Evolutionary conservation across 2,113 vertebrate species (phyloP).

Genomic region (Chunga burmeisteri): DNA sequence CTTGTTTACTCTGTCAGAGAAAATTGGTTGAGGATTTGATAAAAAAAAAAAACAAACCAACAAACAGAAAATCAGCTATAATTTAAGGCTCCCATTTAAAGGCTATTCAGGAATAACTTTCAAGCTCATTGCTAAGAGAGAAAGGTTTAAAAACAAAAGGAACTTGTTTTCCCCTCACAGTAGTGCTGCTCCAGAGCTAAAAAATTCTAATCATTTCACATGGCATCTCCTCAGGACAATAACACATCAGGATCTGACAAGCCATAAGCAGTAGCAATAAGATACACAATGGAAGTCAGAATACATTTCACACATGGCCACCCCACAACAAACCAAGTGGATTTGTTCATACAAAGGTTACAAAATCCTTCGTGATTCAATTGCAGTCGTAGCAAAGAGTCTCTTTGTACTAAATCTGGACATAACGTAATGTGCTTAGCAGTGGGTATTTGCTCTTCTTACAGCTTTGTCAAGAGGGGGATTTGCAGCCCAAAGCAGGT

Average conservation of each 20-base stretch:
- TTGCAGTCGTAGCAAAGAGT: background rate
- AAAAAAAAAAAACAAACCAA: background rate
- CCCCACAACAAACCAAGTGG: slow-evolving; percentile 28
- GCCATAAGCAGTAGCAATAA: background rate
- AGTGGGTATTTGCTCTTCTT: background rate
- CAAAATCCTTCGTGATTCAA: background rate
- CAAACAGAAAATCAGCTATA: background rate
- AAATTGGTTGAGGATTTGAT: background rate
- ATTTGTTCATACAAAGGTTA: background rate
- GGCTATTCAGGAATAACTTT: background rate
- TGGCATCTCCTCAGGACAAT: background rate
- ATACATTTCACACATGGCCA: slow-evolving; percentile 63
- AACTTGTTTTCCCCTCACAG: background rate
- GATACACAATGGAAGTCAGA: slow-evolving; percentile 48
- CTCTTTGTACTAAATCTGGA: background rate
- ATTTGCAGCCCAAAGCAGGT: background rate
- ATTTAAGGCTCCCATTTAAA: background rate
- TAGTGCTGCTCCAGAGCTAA: background rate
- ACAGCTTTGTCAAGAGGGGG: background rate
- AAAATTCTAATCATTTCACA: background rate
- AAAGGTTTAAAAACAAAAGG: background rate
- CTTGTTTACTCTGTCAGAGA: background rate
- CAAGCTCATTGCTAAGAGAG: background rate
- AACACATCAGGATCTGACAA: background rate
- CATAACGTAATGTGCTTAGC: background rate